These are phyloP conservation scores for Drosophila mojavensis DNA, from an alignment of 1,140 invertebrate species.

Conservation along the genomic window DNA sequence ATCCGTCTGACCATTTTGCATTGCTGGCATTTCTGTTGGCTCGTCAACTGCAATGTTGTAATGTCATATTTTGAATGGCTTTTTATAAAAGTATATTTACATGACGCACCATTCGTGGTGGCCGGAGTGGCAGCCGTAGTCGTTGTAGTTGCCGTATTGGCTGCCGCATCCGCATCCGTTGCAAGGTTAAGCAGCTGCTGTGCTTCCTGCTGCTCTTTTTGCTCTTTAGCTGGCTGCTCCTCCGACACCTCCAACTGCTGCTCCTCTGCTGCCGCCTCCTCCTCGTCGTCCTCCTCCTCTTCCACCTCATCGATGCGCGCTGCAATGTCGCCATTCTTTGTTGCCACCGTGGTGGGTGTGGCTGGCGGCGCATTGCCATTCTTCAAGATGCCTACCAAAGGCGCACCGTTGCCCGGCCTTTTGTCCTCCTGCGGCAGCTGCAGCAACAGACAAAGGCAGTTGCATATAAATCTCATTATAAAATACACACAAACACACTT, in stretches of 20 bases:
- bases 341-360: conserved; percentile 42
- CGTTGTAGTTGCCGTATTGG: too few species aligned
- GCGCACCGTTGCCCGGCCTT: conserved; percentile 73
- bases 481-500: not conserved
- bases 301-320: conserved; percentile 70
- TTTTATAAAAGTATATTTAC: conserved; percentile 48
- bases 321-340: conserved; percentile 75
- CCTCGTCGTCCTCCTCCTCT: conserved; percentile 63
- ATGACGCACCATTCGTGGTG: conserved; percentile 53
- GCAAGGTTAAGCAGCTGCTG: conserved; percentile 38
- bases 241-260: conserved; percentile 10
- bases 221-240: not conserved
- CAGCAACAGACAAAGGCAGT: conserved; percentile 15
- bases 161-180: conserved; percentile 33
- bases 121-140: too few species aligned
- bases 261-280: conserved; percentile 14
- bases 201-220: conserved; percentile 8
- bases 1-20: conserved; percentile 52
- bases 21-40: conserved; percentile 5
- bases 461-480: conserved; percentile 17
- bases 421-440: conserved; percentile 83
- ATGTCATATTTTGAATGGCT: conserved; percentile 31
- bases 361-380: conserved; percentile 69
- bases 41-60: conserved; percentile 22
- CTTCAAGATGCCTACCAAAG: conserved; percentile 81